These are phyloP conservation scores for Contarinia nasturtii DNA, from an alignment of 1,140 invertebrate genomes.

Conservation along the genomic window DNA sequence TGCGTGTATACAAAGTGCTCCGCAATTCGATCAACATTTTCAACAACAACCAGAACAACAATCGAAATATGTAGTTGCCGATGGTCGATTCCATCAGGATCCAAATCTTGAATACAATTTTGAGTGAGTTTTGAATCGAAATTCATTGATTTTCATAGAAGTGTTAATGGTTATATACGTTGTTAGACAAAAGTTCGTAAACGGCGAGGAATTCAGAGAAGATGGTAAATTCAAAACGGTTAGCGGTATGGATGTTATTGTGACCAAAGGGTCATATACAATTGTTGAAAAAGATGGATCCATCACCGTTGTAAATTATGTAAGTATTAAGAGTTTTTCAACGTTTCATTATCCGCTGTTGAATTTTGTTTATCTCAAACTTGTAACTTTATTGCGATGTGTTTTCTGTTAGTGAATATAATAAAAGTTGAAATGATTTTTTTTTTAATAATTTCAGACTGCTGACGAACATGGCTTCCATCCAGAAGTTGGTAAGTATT, in stretches of 20 bases:
- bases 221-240: neutral
- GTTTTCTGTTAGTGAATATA: too few relatives aligned
- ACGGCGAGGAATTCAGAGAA: neutral
- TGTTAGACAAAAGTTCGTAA: neutral
- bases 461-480: neutral
- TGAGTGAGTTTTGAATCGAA: neutral
- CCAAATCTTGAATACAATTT: conserved; percentile 1
- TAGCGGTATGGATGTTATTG: neutral
- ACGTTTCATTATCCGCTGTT: too few relatives aligned
- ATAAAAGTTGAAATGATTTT: too few relatives aligned
- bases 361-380: too few relatives aligned
- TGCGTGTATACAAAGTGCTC: neutral
- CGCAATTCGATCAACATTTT: neutral
- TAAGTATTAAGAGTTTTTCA: too few relatives aligned
- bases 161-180: neutral
- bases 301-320: neutral
- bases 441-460: neutral
- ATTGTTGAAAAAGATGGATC: neutral
- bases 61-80: neutral
- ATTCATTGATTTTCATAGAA: neutral
- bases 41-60: neutral
- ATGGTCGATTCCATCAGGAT: neutral
- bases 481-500: neutral
- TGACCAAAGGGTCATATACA: neutral
- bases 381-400: too few relatives aligned